Conservation (phyloP, 2,113 vertebrate genomes). For the Vidua chalybeata region DNA sequence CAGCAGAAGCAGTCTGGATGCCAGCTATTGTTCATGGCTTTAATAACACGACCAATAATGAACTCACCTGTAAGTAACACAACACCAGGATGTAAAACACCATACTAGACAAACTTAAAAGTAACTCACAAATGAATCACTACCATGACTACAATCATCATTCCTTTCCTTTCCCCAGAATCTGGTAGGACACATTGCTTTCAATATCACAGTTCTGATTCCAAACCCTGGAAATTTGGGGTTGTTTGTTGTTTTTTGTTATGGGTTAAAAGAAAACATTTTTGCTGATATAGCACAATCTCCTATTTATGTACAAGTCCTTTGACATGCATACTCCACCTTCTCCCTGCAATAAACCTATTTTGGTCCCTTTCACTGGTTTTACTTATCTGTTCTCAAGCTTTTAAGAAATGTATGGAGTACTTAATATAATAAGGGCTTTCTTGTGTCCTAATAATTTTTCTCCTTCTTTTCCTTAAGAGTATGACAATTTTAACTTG, state of each 20-base stretch:
- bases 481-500: not conserved
- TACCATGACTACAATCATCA: not conserved
- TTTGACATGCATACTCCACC: not conserved
- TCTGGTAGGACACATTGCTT: not conserved
- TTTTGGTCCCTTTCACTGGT: not conserved
- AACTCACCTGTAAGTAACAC: conserved; percentile 86
- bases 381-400: not conserved
- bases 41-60: conserved; percentile 97
- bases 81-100: not conserved
- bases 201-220: not conserved
- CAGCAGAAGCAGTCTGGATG: conserved; percentile 98
- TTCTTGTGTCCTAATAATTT: not conserved
- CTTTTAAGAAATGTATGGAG: not conserved
- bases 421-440: not conserved
- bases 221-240: not conserved
- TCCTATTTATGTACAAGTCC: not conserved
- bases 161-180: not conserved
- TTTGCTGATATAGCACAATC: not conserved
- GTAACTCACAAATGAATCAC: not conserved
- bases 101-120: not conserved
- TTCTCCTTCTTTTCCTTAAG: not conserved
- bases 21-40: conserved; percentile 99
- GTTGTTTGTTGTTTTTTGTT: not conserved
- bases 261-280: not conserved
- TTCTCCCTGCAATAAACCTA: not conserved